Conservation (phyloP, 2,797 vertebrate genomes). For the Uromys caudimaculatus region DNA sequence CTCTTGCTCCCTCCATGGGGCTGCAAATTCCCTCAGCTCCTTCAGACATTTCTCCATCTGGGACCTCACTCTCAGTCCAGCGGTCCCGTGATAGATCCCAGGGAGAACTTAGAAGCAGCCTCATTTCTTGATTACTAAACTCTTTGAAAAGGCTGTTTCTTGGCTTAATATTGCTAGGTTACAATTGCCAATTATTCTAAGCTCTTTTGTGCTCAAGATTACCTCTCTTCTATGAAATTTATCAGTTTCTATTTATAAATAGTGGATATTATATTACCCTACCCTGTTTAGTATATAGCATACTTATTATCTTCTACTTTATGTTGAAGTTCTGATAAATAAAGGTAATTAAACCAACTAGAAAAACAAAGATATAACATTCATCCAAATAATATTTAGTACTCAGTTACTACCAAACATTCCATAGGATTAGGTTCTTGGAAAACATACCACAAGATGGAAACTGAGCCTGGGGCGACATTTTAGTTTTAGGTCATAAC, state of each 20-base stretch:
- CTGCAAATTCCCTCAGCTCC: too few relatives aligned
- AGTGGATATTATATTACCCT: not conserved
- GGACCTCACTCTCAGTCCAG: too few relatives aligned
- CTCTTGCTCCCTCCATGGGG: too few relatives aligned
- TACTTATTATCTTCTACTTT: not conserved
- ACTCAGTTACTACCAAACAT: not conserved
- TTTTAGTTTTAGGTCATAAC: not conserved
- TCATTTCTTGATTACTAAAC: conserved; percentile 8
- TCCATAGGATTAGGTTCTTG: not conserved
- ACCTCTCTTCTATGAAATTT: conserved; percentile 26
- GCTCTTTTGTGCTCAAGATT: conserved; percentile 19
- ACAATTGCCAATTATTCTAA: conserved; percentile 28
- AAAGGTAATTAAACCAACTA: conserved; percentile 37
- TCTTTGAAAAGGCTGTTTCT: conserved; percentile 5
- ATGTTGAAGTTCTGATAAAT: conserved; percentile 37
- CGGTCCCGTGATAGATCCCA: not conserved
- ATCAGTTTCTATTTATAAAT: conserved; percentile 29
- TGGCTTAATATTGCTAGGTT: conserved; percentile 27
- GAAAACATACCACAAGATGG: not conserved
- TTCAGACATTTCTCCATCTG: too few relatives aligned
- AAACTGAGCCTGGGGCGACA: not conserved
- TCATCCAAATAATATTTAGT: conserved; percentile 26
- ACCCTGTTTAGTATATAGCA: not conserved
- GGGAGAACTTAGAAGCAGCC: not conserved
- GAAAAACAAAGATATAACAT: not conserved